A percentile compares a stretch with the other conserved stretches of the same genome.
phyloP scores from a whole-genome alignment of 1,140 invertebrate genomes.

The Atta texana region DNA sequence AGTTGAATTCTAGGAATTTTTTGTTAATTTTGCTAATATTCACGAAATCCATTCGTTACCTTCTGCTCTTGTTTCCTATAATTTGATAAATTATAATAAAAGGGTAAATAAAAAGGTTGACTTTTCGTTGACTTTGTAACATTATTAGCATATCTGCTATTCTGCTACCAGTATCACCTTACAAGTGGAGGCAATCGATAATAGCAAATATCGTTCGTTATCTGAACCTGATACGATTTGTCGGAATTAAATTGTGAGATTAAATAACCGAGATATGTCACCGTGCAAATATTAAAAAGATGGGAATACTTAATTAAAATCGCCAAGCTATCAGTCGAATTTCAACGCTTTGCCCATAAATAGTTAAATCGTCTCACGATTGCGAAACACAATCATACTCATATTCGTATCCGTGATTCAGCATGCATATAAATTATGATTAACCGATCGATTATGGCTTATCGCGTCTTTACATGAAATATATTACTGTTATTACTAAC shows the following conservation, averaged over 20 bases:
- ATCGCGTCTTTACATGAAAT: not conserved
- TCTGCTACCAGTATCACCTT: not conserved
- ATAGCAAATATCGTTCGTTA: conserved; percentile 46
- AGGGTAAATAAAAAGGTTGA: not conserved
- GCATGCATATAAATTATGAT: not conserved
- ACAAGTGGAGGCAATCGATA: not conserved
- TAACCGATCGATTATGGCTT: not conserved
- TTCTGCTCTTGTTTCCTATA: not conserved
- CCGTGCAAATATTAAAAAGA: conserved; percentile 23
- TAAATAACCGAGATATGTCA: not conserved
- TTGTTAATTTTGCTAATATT: not conserved
- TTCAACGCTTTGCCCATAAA: not conserved
- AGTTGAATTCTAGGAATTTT: not conserved
- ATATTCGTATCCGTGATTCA: not conserved
- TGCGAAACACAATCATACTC: not conserved
- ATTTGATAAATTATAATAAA: not conserved
- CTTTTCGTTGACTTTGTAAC: not conserved
- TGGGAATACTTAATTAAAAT: conserved; percentile 43
- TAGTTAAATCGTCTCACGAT: conserved; percentile 29
- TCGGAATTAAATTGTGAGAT: conserved; percentile 15
- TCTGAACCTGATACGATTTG: conserved; percentile 12
- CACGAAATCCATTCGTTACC: not conserved
- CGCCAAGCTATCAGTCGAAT: not conserved
- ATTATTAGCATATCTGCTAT: not conserved
- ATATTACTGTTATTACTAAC: not conserved